Evolutionary conservation across 2,888 invertebrate species (phyloP), one percentile per base, ranked within the genome.

Genomic region (Sylvicola fuscatus): DNA sequence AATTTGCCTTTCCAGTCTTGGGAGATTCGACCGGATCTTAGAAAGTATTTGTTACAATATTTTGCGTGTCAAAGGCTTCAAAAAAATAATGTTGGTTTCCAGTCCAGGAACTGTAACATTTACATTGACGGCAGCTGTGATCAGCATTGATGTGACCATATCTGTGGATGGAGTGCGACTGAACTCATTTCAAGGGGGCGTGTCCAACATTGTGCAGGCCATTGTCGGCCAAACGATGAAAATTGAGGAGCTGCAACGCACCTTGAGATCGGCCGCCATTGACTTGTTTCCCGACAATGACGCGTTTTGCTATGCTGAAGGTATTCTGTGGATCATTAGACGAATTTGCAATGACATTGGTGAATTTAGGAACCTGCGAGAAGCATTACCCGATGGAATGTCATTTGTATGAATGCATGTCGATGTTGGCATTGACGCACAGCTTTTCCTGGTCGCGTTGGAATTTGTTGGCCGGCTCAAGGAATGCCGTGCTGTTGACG

Each of bases 1-100:
- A 86, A 86, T 52, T 60, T 86, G 48, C 87, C 87, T 0, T 86
- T 72, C 51, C 87, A 87, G 53, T 76, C 76, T 1, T 87, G 86
- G 82, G 86, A 87, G 45, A 47, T 86, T 6, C 72, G 70, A 43
- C 83, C 84, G 0, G 70, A 74, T 47, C 58, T 64, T 1, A 58
- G 64, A 39, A 47, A 61, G 72, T 64, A 57, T 56, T 54, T 2
- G n/a, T 5, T 13, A 5, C 4, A 29, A 7, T 7, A 29, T 31
- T 15, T 34, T 17, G 27, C 8, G 31, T 32, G 30, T 28, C 27
- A 26, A 8, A 15, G 32, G 6, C 32, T 33, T 27, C n/a, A 11
- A n/a, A 15, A 16, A 13, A 26, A 16, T 10, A 32, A 26, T 13
- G 14, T n/a, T 7, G 11, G 10, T 31, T 12, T 34, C 5, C 42